Evolutionary conservation across 2,797 vertebrate genomes (phyloP), one percentile per base, ranked within the genome.

Genomic region (Molossus molossus): DNA sequence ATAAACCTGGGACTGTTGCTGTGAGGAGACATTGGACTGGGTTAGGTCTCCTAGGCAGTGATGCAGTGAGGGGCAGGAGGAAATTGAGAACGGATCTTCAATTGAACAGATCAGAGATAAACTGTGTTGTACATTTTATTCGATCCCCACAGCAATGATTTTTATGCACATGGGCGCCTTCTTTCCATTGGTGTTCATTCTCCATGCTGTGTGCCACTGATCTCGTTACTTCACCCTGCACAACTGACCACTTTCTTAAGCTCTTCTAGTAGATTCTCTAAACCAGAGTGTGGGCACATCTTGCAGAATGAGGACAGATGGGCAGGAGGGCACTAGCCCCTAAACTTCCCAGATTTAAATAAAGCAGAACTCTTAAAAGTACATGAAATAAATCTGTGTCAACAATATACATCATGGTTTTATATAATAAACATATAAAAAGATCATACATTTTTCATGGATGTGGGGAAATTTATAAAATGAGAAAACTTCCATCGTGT

Each of bases 111-210:
- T 69, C 57, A 33, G 57, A 82, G 33, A 62, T 60, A 27, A 69
- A 40, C 29, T 14, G 21, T 40, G 15, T 4, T 48, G 50, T 29
- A 27, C 10, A 6, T 57, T 50, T 40, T 81, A 20, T 60, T 45
- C 57, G 27, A 69, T 23, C n/a, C 17, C 12, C 21, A 67, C 11
- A n/a, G 53, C 29, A 27, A 48, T 20, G 10, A 25, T 40, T 6
- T 27, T 55, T 7, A 15, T 4, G 29, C 23, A 8, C 4, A 0
- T 18, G n/a, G 18, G 29, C 15, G 25, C 1, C 0, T 50, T 20
- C 55, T 48, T 87, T 27, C 20, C 2, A 1, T 0, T 4, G 21
- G 3, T 23, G 23, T 20, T 23, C 72, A 4, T 69, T 55, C 58
- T 57, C 79, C 37, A 27, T 14, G 6, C 21, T 9, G 4, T 9